phyloP scores from a whole-genome alignment of 1,140 invertebrate genomes.

The Forficula auricularia region DNA sequence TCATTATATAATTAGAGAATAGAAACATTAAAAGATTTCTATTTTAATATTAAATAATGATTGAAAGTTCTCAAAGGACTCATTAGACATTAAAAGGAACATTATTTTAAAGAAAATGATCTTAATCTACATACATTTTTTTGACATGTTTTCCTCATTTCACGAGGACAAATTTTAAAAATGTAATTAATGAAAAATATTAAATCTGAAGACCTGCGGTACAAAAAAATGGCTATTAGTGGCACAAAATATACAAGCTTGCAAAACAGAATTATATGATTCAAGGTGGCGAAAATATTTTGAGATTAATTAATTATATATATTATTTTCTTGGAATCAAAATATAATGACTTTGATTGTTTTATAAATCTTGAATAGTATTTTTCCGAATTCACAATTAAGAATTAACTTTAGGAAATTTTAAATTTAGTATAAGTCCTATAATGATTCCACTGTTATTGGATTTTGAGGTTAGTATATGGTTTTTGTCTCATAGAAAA shows the following conservation, averaged over 20 bases:
- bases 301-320: too few species aligned
- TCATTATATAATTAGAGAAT: conserved; percentile 67
- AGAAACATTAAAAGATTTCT: conserved; percentile 52
- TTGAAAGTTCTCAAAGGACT: too few species aligned
- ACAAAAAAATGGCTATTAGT: conserved; percentile 60
- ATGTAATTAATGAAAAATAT: too few species aligned
- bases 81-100: conserved; percentile 67
- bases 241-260: conserved; percentile 54
- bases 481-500: too few species aligned
- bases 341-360: too few species aligned
- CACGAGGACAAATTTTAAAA: conserved; percentile 49
- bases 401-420: too few species aligned
- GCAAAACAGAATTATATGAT: conserved; percentile 53
- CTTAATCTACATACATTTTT: conserved; percentile 57
- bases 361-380: too few species aligned
- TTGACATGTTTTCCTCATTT: conserved; percentile 73
- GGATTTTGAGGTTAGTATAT: too few species aligned
- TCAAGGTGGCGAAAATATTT: conserved; percentile 24
- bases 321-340: too few species aligned
- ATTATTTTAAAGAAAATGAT: conserved; percentile 56
- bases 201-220: conserved; percentile 25
- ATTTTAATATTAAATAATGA: conserved; percentile 84
- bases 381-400: too few species aligned
- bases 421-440: too few species aligned
- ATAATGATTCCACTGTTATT: too few species aligned